A percentile compares a stretch with the other conserved stretches of the same genome.
phyloP scores from a whole-genome alignment of 2,888 invertebrate genomes.

The Acleris sparsana region DNA sequence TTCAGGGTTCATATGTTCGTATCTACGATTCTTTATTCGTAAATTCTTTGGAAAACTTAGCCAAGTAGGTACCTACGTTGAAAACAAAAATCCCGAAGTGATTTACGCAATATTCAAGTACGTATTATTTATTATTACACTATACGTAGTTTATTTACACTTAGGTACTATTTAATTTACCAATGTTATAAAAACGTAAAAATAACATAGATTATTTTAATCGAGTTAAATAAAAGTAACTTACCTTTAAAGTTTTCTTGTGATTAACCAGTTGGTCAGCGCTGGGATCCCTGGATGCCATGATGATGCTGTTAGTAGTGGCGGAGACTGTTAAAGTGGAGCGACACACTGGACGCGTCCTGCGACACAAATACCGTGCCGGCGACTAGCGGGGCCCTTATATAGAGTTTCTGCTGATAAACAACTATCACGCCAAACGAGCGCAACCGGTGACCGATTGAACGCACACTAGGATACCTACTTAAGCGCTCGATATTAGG shows the following conservation, averaged over 20 bases:
- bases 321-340: conserved; percentile 42
- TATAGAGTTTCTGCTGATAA: conserved; percentile 68
- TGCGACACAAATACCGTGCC: conserved; percentile 60
- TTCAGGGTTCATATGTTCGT: no score
- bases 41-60: no score
- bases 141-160: no score
- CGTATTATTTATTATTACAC: no score
- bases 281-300: conserved; percentile 84
- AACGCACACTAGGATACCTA: conserved; percentile 30
- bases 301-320: conserved; percentile 40
- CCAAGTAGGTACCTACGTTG: no score
- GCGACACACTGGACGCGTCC: conserved; percentile 66
- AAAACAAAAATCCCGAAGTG: not conserved
- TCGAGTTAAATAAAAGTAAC: conserved; percentile 39
- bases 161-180: no score
- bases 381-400: conserved; percentile 50
- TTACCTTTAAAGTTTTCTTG: conserved; percentile 85
- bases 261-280: conserved; percentile 85
- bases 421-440: conserved; percentile 63
- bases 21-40: no score
- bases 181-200: no score
- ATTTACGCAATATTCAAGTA: conserved; percentile 8
- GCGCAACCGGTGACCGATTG: conserved; percentile 46
- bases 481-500: conserved; percentile 23
- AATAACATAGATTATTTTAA: no score